Conservation (phyloP, 2,797 vertebrate species). For the Pagetopsis macropterus region DNA sequence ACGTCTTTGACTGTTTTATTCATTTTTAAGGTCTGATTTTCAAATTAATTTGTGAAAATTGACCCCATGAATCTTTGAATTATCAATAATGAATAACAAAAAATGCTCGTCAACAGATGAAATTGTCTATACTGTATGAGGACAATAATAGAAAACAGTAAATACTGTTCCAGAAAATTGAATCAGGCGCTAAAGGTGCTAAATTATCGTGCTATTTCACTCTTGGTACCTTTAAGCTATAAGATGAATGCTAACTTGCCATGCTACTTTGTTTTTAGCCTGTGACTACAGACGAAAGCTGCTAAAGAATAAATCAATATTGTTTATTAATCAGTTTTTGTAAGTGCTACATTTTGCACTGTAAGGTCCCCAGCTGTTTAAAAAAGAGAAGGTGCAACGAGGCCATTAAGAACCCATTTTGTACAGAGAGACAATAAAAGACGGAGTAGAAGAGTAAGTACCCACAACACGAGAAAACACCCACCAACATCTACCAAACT, state of each 20-base stretch:
- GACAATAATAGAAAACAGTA: background rate
- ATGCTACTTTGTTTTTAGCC: background rate
- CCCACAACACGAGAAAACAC: constrained; percentile 49
- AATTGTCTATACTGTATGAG: background rate
- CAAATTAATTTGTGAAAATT: background rate
- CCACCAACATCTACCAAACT: constrained; percentile 40
- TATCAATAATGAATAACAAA: background rate
- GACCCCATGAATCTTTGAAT: background rate
- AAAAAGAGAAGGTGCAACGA: background rate
- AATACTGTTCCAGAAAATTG: background rate
- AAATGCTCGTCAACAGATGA: background rate
- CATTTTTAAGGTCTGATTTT: background rate
- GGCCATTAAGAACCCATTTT: constrained; percentile 26
- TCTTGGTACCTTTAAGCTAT: background rate
- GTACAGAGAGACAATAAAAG: constrained; percentile 28
- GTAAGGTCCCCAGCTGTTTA: background rate
- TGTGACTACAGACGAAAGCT: background rate
- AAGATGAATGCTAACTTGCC: background rate
- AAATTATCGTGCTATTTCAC: background rate
- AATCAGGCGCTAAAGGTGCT: background rate
- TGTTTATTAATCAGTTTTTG: background rate
- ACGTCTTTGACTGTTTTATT: background rate
- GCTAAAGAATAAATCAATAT: background rate
- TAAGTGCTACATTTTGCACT: background rate
- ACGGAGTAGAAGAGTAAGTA: constrained; percentile 31